Evolutionary conservation across 2,797 vertebrate species (phyloP).

Genomic region (Lindbergichthys nudifrons): DNA sequence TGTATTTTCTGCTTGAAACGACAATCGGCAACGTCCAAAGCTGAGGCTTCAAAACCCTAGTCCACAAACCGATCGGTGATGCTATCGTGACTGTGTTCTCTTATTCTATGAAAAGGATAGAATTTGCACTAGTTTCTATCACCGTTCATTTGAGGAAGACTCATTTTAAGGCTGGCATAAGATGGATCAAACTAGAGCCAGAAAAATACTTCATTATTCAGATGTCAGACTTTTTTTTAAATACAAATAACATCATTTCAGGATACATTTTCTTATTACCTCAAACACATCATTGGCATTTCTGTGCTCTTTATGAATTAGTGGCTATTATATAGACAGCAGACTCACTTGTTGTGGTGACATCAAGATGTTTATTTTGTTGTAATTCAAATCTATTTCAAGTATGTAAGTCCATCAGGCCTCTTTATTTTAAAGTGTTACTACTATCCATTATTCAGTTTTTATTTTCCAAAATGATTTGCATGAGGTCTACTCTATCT

Average conservation of each 20-base stretch:
- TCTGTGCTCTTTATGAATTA: not conserved
- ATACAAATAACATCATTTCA: not conserved
- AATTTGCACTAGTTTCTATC: not conserved
- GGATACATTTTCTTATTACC: not conserved
- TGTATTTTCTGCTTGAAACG: too few relatives aligned
- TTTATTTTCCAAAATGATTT: not conserved
- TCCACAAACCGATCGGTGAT: too few relatives aligned
- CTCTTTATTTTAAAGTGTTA: not conserved
- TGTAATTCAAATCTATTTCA: not conserved
- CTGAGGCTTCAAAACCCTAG: too few relatives aligned
- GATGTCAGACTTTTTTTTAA: not conserved
- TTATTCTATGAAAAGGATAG: not conserved
- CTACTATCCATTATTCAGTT: not conserved
- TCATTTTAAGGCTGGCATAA: slow-evolving; percentile 2
- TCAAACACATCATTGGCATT: not conserved
- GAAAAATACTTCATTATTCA: not conserved
- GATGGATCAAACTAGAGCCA: not conserved
- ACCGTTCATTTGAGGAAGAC: not conserved
- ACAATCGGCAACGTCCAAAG: too few relatives aligned
- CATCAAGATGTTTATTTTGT: not conserved
- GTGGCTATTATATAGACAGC: not conserved
- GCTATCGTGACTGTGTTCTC: too few relatives aligned
- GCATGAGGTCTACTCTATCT: not conserved
- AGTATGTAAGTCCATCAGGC: not conserved
- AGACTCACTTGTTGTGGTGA: not conserved